These are phyloP conservation scores for Amiota mariae DNA, from an alignment of 2,888 invertebrate species.

Conservation along the genomic window DNA sequence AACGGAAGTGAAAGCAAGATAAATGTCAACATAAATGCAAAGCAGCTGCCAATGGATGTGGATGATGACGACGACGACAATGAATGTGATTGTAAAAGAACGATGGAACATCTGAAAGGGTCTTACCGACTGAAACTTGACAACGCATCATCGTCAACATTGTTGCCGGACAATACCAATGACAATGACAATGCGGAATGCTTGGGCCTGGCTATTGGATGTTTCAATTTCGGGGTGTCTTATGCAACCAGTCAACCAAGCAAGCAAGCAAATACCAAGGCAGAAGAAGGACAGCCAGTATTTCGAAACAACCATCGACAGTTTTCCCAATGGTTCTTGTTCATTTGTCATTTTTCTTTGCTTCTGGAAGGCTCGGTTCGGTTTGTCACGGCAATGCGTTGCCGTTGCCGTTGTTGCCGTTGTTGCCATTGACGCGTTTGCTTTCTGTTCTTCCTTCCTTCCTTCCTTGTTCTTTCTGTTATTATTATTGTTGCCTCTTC, in stretches of 20 bases:
- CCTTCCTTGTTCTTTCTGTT: conserved; percentile 5
- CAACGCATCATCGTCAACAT: no score
- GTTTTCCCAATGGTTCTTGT: conserved; percentile 19
- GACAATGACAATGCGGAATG: no score
- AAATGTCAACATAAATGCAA: conserved; percentile 9
- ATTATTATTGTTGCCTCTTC: conserved; percentile 16
- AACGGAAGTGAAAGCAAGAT: background rate
- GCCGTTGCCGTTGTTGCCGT: conserved; percentile 20
- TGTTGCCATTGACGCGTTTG: background rate
- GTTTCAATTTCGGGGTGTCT: no score
- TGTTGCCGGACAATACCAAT: no score
- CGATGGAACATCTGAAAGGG: no score
- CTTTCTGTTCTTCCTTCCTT: no score
- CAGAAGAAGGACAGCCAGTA: no score
- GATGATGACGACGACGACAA: background rate
- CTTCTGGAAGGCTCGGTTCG: background rate
- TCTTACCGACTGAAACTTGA: no score
- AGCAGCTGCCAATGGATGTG: background rate
- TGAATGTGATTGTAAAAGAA: no score
- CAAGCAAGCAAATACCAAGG: no score
- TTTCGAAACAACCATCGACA: background rate
- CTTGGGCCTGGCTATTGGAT: no score
- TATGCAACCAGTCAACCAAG: no score
- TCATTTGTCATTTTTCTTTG: conserved; percentile 20
- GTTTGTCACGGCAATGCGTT: background rate